A percentile compares a stretch with the other conserved stretches of the same genome.
Evolutionary conservation across 2,888 invertebrate species (phyloP).

Genomic region (Leptinotarsa rubiginosa): DNA sequence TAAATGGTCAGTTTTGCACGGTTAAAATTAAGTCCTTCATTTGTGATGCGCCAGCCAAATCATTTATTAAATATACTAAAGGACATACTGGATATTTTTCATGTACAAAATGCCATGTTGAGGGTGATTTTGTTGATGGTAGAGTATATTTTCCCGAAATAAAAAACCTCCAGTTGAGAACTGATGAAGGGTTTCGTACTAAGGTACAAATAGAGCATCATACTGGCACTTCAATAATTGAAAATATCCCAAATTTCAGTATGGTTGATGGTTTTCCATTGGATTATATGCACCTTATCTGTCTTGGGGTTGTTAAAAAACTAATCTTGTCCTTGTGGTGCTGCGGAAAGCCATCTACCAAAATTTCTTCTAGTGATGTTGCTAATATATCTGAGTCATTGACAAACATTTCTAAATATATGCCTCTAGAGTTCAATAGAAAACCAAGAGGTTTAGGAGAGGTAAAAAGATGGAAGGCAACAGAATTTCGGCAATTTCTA

Average conservation of each 20-base stretch:
- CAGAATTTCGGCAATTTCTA: too few relatives aligned
- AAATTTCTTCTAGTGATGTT: conserved; percentile 23
- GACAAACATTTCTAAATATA: conserved; percentile 11
- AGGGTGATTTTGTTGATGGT: conserved; percentile 26
- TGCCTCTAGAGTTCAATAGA: neutral
- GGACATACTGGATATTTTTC: conserved; percentile 43
- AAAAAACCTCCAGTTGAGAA: conserved; percentile 34
- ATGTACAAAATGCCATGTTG: conserved; percentile 42
- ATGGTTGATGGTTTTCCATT: conserved; percentile 43
- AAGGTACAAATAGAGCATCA: conserved; percentile 41
- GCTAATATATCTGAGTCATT: conserved; percentile 29
- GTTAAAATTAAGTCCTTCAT: conserved; percentile 43
- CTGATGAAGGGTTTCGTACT: conserved; percentile 36
- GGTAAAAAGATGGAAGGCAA: too few relatives aligned
- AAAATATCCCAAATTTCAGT: conserved; percentile 38
- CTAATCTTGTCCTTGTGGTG: conserved; percentile 28
- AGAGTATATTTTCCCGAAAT: conserved; percentile 39
- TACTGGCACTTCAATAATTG: conserved; percentile 34
- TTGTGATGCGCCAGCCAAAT: conserved; percentile 47
- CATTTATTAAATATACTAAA: conserved; percentile 38
- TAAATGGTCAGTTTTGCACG: conserved; percentile 28
- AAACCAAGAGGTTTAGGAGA: too few relatives aligned
- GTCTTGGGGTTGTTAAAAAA: conserved; percentile 32
- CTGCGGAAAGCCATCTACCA: conserved; percentile 31
- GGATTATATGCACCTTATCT: conserved; percentile 45